Conservation (phyloP, 2,888 invertebrate genomes). For the Latrodectus hesperus region DNA sequence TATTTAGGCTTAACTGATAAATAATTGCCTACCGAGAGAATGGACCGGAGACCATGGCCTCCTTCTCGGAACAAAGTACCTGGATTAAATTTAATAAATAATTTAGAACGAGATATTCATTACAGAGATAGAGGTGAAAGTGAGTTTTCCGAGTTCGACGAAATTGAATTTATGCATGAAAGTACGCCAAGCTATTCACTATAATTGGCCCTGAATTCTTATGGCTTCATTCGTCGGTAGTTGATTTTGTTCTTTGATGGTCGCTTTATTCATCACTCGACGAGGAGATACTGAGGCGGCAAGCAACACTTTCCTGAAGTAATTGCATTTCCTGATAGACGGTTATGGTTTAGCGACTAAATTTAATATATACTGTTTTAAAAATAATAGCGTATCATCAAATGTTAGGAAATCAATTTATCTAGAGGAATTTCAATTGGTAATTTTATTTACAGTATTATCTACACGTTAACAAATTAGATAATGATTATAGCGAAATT, state of each 20-base stretch:
- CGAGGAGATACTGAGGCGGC: too few relatives aligned
- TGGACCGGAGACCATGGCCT: neutral
- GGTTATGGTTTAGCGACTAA: too few relatives aligned
- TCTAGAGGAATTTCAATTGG: too few relatives aligned
- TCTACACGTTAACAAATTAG: too few relatives aligned
- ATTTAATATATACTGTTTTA: too few relatives aligned
- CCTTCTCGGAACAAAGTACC: neutral
- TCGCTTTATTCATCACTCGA: neutral
- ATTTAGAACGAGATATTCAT: neutral
- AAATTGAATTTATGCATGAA: neutral
- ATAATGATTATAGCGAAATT: too few relatives aligned
- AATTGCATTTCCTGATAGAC: too few relatives aligned
- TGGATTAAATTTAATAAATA: neutral
- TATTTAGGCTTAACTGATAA: constrained; percentile 5
- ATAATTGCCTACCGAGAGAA: neutral
- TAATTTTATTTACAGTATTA: too few relatives aligned
- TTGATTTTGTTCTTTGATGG: neutral
- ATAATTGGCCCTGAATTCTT: neutral
- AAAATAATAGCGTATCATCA: too few relatives aligned
- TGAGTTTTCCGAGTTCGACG: neutral
- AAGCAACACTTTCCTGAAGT: too few relatives aligned
- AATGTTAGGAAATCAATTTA: too few relatives aligned
- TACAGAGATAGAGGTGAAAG: neutral
- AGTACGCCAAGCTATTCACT: neutral
- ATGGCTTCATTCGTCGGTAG: neutral